Percentiles rank a stretch among this genome's conserved stretches.
Evolutionary conservation across 2,888 invertebrate genomes (phyloP).

Genomic region (Leptinotarsa tumamoca): DNA sequence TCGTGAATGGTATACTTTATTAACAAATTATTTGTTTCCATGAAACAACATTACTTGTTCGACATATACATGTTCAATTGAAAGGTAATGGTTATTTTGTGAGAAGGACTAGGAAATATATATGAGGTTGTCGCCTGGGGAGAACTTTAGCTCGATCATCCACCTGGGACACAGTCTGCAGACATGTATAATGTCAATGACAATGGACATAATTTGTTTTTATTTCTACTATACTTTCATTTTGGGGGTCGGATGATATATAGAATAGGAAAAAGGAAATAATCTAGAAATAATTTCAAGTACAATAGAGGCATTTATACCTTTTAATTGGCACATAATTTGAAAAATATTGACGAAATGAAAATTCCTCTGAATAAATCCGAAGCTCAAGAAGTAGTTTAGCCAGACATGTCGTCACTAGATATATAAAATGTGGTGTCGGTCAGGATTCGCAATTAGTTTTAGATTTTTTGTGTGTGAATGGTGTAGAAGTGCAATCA

Average conservation of each 20-base stretch:
- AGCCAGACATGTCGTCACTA: too few species aligned
- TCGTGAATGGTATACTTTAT: too few species aligned
- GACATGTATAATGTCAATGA: slow-evolving; percentile 37
- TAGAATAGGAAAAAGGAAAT: background rate
- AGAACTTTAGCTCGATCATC: slow-evolving; percentile 58
- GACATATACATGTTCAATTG: slow-evolving; percentile 20
- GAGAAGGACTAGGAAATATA: slow-evolving; percentile 51
- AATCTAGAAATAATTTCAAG: background rate
- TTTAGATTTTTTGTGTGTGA: too few species aligned
- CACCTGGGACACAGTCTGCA: slow-evolving; percentile 60
- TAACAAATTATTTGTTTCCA: background rate
- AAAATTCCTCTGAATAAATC: too few species aligned
- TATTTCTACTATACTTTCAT: background rate
- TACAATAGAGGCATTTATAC: background rate
- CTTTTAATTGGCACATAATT: background rate
- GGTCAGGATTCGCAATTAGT: too few species aligned
- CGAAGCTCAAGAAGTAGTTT: too few species aligned
- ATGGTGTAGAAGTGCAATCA: too few species aligned
- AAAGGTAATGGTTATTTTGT: slow-evolving; percentile 38
- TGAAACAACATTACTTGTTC: background rate
- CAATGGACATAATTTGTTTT: slow-evolving; percentile 10
- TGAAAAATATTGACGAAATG: too few species aligned
- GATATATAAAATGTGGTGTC: too few species aligned
- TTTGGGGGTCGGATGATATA: background rate
- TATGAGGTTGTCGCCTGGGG: slow-evolving; percentile 59